Evolutionary conservation across 2,113 vertebrate species (phyloP), one percentile per base, ranked within the genome.

Genomic region (Rhegmatorhina hoffmannsi): DNA sequence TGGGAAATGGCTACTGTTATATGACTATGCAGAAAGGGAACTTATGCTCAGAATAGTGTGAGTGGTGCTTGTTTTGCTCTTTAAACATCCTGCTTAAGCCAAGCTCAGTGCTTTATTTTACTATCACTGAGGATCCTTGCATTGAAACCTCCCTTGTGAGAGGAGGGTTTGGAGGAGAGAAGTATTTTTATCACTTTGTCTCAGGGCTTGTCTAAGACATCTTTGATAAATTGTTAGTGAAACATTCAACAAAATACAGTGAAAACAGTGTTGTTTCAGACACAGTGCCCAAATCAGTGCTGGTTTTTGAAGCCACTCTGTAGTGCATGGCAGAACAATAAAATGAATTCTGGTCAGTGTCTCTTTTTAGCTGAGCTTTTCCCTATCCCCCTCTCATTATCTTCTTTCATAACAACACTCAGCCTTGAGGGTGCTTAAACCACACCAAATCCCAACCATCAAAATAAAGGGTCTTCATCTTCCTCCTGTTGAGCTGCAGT

Each of bases 361-460:
- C 94, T 90, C 85, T 83, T 70, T 74, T 77, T 19, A 77, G 79
- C 75, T 78, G 90, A 92, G 88, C 55, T 47, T 68, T 80, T 40
- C n/a, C 13, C n/a, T 53, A 40, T 29, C 76, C 33, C 34, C 9
- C 68, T 83, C 60, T 46, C 58, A 29, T 93, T 63, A 59, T 70
- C 33, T 87, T 19, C 50, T 82, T 87, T 77, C 66, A 11, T 62
- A 77, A 64, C 84, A 80, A 50, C 46, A 55, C 77, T 74, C 81
- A 87, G 60, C 74, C 74, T 67, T 29, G 49, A 15, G 40, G 53
- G 53, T 53, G 44, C 52, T 74, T 84, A 53, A 94, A 87, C 13
- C 68, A 40, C 52, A 28, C 23, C 49, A 80, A 87, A 92, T n/a
- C 80, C 86, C 68, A 84, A 3, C 53, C 44, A 7, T 84, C 52